Evolutionary conservation across 2,113 vertebrate genomes (phyloP), one percentile per base, ranked within the genome.

Genomic region (Halichoeres trimaculatus): DNA sequence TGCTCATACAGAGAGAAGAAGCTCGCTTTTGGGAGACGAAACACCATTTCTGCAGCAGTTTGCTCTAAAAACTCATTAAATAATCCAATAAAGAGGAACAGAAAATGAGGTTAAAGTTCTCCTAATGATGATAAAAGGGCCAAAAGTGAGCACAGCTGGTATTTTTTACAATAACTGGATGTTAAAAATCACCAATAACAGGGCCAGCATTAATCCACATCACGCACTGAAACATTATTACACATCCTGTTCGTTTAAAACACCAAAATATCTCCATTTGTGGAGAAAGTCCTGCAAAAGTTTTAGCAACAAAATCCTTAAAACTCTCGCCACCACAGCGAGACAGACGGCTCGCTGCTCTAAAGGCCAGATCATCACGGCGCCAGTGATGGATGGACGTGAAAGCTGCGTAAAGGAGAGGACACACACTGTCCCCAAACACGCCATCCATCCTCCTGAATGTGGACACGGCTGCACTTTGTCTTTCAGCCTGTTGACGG

Each of bases 71-170:
- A 79, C 51, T 79, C 73, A 60, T 86, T 89, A 83, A 61, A 75
- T 73, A 60, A 81, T 69, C 60, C 48, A 78, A 76, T 84, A 74
- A 67, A 48, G 23, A 10, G n/a, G 43, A 19, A n/a, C 52, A 51
- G 72, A 35, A 80, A 88, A 88, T 54, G 54, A 71, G 83, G 87
- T 88, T 89, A 85, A 78, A 85, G 87, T 81, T 76, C 35, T 68
- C 52, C 13, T 57, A 60, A 57, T 70, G 13, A 69, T 62, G 66
- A 59, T 20, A 50, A 70, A 66, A 58, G 14, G 19, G 48, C 41
- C 48, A 23, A 55, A 83, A 84, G 13, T 24, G 72, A 77, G 72
- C 70, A 75, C 8, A 38, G 16, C 26, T 53, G 52, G 14, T 45
- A 17, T 45, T 45, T 45, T 45, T 45, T 16, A 17, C 7, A 6